Conservation (phyloP, 2,113 vertebrate species). For the Sylvia atricapilla region DNA sequence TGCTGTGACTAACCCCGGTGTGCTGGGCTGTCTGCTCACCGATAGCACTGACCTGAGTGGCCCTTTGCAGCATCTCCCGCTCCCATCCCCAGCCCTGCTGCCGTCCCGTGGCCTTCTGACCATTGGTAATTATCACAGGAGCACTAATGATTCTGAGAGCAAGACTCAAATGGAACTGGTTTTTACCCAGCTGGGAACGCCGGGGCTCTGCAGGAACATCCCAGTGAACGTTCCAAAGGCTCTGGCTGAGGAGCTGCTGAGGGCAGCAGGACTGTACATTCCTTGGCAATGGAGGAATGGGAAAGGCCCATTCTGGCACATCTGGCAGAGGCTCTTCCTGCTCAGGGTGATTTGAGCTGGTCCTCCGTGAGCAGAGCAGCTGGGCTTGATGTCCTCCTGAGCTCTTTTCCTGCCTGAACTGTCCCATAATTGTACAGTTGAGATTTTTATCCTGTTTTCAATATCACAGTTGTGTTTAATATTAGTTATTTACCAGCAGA, state of each 20-base stretch:
- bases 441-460: neutral
- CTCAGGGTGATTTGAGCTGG: neutral
- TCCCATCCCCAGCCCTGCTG: fast-evolving
- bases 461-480: neutral
- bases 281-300: neutral
- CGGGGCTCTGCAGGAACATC: neutral
- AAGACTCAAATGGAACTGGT: neutral
- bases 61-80: neutral
- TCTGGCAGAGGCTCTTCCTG: neutral
- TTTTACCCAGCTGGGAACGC: neutral
- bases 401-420: neutral
- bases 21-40: constrained; percentile 12
- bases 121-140: neutral
- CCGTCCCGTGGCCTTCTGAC: neutral
- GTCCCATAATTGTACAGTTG: neutral
- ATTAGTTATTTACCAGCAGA: neutral
- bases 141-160: neutral
- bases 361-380: fast-evolving
- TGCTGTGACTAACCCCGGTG: constrained; percentile 37
- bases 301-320: neutral
- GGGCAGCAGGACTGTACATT: neutral
- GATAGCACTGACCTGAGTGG: neutral
- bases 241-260: neutral
- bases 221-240: neutral
- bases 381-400: neutral